phyloP scores from a whole-genome alignment of 2,888 invertebrate genomes.

The Hypsopygia costalis region DNA sequence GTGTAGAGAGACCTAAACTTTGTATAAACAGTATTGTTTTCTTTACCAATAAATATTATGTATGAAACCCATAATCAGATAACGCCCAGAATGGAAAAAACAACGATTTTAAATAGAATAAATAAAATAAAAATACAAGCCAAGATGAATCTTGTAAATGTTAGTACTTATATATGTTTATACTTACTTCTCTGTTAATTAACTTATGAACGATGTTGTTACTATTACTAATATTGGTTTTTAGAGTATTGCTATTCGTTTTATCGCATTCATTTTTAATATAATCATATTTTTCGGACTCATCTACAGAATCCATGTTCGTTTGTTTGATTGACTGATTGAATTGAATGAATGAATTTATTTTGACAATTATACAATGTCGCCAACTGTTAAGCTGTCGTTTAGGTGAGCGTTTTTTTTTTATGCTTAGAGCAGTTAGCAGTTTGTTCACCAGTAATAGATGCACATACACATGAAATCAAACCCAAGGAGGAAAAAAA shows the following conservation, averaged over 20 bases:
- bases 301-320: slow-evolving; percentile 72
- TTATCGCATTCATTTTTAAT: slow-evolving; percentile 46
- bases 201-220: slow-evolving; percentile 75
- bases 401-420: too few species aligned
- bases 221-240: slow-evolving; percentile 41
- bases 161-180: slow-evolving; percentile 23
- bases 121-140: slow-evolving; percentile 20
- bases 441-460: too few species aligned
- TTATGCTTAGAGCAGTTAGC: too few species aligned
- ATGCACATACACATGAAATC: too few species aligned
- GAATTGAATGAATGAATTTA: slow-evolving; percentile 31
- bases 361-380: slow-evolving; percentile 47
- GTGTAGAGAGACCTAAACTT: too few species aligned
- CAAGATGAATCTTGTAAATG: slow-evolving; percentile 27
- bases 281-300: slow-evolving; percentile 51
- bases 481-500: too few species aligned
- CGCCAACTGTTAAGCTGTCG: too few species aligned
- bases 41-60: too few species aligned
- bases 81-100: too few species aligned
- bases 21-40: too few species aligned
- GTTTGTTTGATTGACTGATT: slow-evolving; percentile 61
- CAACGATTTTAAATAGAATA: too few species aligned
- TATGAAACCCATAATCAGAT: too few species aligned
- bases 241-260: slow-evolving; percentile 41
- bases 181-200: slow-evolving; percentile 82